Base-by-base conservation (phyloP, 2,797 vertebrate species). In the Anguilla megastoma region DNA sequence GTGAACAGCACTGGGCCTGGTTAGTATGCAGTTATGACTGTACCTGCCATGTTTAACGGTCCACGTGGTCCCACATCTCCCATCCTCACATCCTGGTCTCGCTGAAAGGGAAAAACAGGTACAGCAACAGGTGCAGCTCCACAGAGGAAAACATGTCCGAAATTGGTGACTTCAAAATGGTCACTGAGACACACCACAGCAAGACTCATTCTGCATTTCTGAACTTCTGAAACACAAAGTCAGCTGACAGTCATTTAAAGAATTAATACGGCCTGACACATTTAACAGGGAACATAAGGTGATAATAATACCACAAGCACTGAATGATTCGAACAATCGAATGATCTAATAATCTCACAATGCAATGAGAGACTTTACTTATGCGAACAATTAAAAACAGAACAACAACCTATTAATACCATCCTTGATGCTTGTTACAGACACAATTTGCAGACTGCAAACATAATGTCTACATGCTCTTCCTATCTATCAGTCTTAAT, bases 51-150 rank as follows among this genome's bases (percentile, higher is more conserved):
- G 18, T 48, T 82, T 82, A 82, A 24, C 6, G 79, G 18, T 50
- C 79, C 79, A 50, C 79, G 79, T n/a, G 41, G 79, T 9, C 79
- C 79, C 21, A 50, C 45, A n/a, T 82, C 79, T 9, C 79, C 79
- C 21, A 82, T 82, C 45, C 79, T 82, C 24, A 50, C 24, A 8
- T 82, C 79, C 79, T 82, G 79, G 4, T 82, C 79, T 50, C 79
- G 50, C 79, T 82, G 79, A n/a, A 82, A 82, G 45, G 7, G 5
- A 50, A 82, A 82, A 36, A 74, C 74, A 79, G 74, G 41, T 82
- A 24, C 0, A 18, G 45, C 45, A 48, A 4, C 41, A n/a, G 79
- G 41, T n/a, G 41, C 45, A 10, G 21, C 4, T 14, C 21, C 36
- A 7, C 14, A 10, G 6, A 50, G 33, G 16, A n/a, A n/a, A 82